Evolutionary conservation across 2,113 vertebrate species (phyloP).

Genomic region (Dicrurus megarhynchus): DNA sequence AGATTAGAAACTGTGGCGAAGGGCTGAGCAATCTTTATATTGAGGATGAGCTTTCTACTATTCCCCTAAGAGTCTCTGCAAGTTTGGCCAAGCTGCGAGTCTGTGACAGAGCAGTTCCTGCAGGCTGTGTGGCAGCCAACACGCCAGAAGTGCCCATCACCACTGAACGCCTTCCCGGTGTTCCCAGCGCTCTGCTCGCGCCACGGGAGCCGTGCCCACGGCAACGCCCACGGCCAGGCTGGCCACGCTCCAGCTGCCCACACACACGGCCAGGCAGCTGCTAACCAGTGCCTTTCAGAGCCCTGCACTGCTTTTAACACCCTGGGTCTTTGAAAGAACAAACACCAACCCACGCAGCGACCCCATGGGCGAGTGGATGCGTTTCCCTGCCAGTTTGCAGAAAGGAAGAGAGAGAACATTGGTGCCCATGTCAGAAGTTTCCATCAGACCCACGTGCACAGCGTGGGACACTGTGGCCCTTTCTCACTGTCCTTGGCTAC

Average conservation of each 20-base stretch:
- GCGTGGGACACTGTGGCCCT: not conserved
- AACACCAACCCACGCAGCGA: not conserved
- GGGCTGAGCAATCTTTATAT: not conserved
- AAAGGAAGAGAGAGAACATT: not conserved
- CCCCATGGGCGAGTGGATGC: accelerated
- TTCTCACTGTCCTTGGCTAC: not conserved
- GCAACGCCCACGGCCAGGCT: not conserved
- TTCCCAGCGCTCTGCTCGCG: accelerated
- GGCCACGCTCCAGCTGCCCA: not conserved
- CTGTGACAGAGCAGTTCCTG: not conserved
- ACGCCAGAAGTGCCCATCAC: accelerated
- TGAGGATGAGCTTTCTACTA: not conserved
- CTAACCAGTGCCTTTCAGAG: not conserved
- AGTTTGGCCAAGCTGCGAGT: not conserved
- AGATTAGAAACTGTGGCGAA: not conserved
- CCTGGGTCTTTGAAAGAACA: not conserved
- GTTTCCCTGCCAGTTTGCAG: not conserved
- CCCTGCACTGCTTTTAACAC: not conserved
- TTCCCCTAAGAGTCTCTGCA: not conserved
- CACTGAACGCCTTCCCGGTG: accelerated
- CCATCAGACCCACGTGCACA: not conserved
- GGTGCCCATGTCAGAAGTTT: accelerated
- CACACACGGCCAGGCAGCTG: not conserved
- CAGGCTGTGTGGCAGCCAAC: not conserved
- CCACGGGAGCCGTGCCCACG: accelerated